A percentile compares a stretch with the other conserved stretches of the same genome.
These are phyloP conservation scores for Coilia nasus DNA, from an alignment of 2,797 vertebrate genomes.

Conservation along the genomic window DNA sequence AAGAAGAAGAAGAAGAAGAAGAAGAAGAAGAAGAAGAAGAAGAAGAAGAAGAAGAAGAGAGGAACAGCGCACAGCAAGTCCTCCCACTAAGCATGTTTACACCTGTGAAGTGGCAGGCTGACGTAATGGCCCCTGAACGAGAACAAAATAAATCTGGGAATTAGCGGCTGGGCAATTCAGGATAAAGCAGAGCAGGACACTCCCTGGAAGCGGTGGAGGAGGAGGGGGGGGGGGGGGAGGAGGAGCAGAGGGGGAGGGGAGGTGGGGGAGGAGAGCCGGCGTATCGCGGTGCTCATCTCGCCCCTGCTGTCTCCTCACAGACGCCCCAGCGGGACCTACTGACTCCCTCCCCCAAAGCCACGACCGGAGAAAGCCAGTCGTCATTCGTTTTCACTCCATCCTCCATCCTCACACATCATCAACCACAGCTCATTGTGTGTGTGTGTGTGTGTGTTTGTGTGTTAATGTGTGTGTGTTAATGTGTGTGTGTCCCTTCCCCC, in stretches of 20 bases:
- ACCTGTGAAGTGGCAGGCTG: constrained; percentile 58
- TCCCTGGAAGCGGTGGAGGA: constrained; percentile 39
- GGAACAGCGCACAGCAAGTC: background rate
- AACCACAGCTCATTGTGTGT: constrained; percentile 3
- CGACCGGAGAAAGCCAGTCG: background rate
- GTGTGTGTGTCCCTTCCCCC: constrained; percentile 15
- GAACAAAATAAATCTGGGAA: constrained; percentile 58
- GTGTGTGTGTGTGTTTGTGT: constrained; percentile 1
- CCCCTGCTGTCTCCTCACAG: constrained; percentile 39
- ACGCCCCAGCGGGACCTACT: constrained; percentile 34
- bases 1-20: background rate
- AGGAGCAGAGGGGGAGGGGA: too few relatives aligned
- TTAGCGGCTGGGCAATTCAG: constrained; percentile 57
- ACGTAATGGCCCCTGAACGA: constrained; percentile 57
- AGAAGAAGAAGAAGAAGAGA: constrained; percentile 30
- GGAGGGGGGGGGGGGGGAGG: too few relatives aligned
- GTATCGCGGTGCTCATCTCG: constrained; percentile 33
- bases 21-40: background rate
- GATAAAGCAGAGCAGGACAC: constrained; percentile 49
- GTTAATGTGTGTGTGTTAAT: background rate
- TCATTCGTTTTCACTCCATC: constrained; percentile 8
- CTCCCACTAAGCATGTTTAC: constrained; percentile 61
- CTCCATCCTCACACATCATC: background rate
- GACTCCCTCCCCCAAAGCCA: constrained; percentile 25
- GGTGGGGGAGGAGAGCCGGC: too few relatives aligned